These are phyloP conservation scores for Decapterus maruadsi DNA, from an alignment of 2,797 vertebrate genomes.

Conservation along the genomic window DNA sequence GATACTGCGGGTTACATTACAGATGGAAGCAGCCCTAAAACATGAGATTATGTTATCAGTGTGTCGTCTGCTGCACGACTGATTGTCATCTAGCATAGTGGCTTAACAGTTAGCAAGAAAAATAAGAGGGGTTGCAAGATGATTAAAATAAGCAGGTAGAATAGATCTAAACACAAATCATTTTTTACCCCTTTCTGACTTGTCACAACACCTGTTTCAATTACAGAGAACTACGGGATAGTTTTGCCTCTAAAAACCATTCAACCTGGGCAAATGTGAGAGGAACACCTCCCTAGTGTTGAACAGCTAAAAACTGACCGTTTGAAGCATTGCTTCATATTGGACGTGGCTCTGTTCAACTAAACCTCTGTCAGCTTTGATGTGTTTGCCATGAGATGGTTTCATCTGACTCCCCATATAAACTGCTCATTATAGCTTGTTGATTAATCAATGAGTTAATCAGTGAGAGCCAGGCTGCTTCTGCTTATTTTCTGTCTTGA, in stretches of 20 bases:
- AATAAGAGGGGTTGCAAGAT: not conserved
- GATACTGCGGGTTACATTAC: slow-evolving; percentile 17
- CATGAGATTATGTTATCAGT: not conserved
- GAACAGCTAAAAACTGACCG: not conserved
- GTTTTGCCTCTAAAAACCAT: not conserved
- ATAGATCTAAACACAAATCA: not conserved
- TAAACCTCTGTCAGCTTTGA: not conserved
- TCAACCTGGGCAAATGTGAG: not conserved
- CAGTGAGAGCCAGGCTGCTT: not conserved
- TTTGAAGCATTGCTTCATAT: too few species aligned
- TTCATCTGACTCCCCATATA: not conserved
- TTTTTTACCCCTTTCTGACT: not conserved
- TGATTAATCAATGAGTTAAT: not conserved
- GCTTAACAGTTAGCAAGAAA: not conserved
- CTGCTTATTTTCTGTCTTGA: not conserved
- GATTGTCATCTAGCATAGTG: not conserved
- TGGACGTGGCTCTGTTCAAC: not conserved
- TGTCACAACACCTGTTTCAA: not conserved
- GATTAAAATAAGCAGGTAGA: not conserved
- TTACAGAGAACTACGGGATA: not conserved
- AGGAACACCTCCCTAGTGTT: not conserved
- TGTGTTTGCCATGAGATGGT: not conserved
- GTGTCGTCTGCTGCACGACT: not conserved
- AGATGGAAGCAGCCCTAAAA: slow-evolving; percentile 6
- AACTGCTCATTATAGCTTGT: not conserved